phyloP scores from a whole-genome alignment of 2,888 invertebrate genomes.

The Scaptomyza polygonia region DNA sequence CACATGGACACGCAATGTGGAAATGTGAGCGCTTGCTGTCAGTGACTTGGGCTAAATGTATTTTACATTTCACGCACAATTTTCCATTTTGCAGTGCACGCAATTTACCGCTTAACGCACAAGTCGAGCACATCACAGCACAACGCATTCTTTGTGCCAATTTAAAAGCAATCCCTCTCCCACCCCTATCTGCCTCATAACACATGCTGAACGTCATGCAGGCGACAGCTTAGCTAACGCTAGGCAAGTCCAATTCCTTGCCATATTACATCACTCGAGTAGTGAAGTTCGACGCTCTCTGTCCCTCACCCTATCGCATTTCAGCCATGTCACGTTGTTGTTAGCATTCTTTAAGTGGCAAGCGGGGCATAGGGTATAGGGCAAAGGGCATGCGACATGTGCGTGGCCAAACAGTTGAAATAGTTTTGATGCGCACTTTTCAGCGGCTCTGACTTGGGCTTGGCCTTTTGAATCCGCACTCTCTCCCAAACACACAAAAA shows the following conservation, averaged over 20 bases:
- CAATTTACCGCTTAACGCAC: conserved; percentile 73
- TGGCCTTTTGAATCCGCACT: conserved; percentile 60
- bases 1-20: conserved; percentile 57
- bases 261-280: conserved; percentile 71
- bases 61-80: conserved; percentile 82
- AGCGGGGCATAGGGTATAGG: too few species aligned
- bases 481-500: conserved; percentile 4
- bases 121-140: conserved; percentile 28
- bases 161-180: conserved; percentile 9
- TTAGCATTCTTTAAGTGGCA: conserved; percentile 52
- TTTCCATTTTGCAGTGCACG: conserved; percentile 79
- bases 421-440: conserved; percentile 79
- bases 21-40: conserved; percentile 21
- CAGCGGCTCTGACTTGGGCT: conserved; percentile 67
- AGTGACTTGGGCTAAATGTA: conserved; percentile 47
- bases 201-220: conserved; percentile 70
- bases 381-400: conserved; percentile 57
- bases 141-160: conserved; percentile 10
- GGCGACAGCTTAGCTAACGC: conserved; percentile 72
- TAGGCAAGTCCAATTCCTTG: conserved; percentile 64
- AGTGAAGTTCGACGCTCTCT: conserved; percentile 28
- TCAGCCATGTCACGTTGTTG: conserved; percentile 76
- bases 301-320: not conserved
- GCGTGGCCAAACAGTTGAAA: conserved; percentile 77
- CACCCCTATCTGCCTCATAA: conserved; percentile 55